Base-by-base conservation (phyloP, 2,888 invertebrate genomes). In the Miltochrista miniata region DNA sequence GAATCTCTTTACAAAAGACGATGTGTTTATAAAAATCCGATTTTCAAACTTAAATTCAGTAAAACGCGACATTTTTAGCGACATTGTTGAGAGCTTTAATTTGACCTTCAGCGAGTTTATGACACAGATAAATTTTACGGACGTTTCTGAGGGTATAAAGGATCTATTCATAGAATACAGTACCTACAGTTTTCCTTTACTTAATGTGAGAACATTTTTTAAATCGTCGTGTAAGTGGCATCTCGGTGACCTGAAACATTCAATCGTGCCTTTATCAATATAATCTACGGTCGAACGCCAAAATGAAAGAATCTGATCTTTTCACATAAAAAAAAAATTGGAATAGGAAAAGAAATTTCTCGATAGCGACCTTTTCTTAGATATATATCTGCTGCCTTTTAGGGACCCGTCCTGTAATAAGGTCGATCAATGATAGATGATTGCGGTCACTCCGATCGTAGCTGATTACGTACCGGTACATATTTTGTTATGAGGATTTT, bases 301-400 rank as follows among this genome's bases (percentile, higher is more conserved):
- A 76, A 83, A 82, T 81, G 81, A 82, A 84, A 81, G 81, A 83
- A 85, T 83, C 83, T 81, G 76, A 62, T 73, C 79, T 75, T 78
- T 84, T 82, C 82, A 81, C 75, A 24, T 2, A 24, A 24, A 79
- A 82, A 81, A 24, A 79, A 82, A 81, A 79, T 84, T 79, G 81
- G 81, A 78, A 74, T 82, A 76, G 77, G 72, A 76, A 79, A 79
- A 74, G 79, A 80, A 83, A 84, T 81, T 86, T 83, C 73, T 66
- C 74, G 73, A 74, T 69, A 72, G 72, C 75, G 81, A 85, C 83
- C 85, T 81, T 80, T 81, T 80, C 79, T 77, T 64, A 74, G 83
- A 84, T 87, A 86, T 83, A 85, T 87, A 87, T 87, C 85, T 63
- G 62, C 59, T 63, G 72, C 71, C 72, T 77, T 70, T 72, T 70